Evolutionary conservation across 2,888 invertebrate genomes (phyloP).

Genomic region (Calameuta pallipes): DNA sequence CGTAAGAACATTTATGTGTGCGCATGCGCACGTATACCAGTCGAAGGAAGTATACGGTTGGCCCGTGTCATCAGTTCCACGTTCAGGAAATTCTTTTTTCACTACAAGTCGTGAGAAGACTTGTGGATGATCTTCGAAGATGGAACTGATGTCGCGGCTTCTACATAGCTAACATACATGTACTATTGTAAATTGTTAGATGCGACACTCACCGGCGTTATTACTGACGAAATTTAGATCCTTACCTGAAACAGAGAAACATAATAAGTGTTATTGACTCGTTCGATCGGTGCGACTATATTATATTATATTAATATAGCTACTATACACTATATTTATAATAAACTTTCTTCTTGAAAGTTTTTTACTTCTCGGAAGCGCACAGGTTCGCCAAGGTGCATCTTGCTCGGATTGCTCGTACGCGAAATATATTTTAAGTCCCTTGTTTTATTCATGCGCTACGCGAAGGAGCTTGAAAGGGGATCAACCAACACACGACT

Average conservation of each 20-base stretch:
- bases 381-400: constrained; percentile 11
- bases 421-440: constrained; percentile 23
- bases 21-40: too few species aligned
- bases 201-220: constrained; percentile 63
- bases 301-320: neutral
- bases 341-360: neutral
- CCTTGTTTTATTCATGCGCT: constrained; percentile 30
- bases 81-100: neutral
- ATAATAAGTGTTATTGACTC: constrained; percentile 33
- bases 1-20: neutral
- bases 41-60: neutral
- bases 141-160: neutral
- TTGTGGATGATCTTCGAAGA: neutral
- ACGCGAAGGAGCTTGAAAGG: constrained; percentile 3
- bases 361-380: constrained; percentile 11
- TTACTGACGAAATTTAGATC: constrained; percentile 64
- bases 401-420: constrained; percentile 4
- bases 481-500: neutral
- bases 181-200: constrained; percentile 42
- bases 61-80: neutral
- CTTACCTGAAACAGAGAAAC: constrained; percentile 60
- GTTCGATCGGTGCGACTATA: neutral
- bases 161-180: neutral
- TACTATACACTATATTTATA: neutral
- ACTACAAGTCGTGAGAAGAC: neutral